Conservation (phyloP, 1,140 invertebrate genomes). For the Lordiphosa clarofinis region DNA sequence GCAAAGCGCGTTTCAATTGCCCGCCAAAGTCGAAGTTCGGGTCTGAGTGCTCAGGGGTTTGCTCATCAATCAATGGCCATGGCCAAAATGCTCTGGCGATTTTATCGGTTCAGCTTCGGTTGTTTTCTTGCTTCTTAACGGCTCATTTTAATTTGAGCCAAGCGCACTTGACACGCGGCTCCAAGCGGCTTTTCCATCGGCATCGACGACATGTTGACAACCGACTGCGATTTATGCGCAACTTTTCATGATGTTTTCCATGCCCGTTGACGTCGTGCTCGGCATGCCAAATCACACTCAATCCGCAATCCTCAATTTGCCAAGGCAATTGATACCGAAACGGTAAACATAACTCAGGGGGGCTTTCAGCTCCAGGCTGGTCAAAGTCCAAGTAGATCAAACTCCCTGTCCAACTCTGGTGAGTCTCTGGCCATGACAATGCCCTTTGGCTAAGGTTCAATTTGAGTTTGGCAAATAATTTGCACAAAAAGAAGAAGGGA, state of each 20-base stretch:
- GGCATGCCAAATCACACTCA: conserved; percentile 22
- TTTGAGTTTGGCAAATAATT: not conserved
- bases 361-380: too few relatives aligned
- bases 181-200: conserved; percentile 1
- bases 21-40: conserved; percentile 20
- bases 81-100: conserved; percentile 9
- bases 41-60: too few relatives aligned
- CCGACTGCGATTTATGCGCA: conserved; percentile 55
- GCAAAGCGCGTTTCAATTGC: conserved; percentile 33
- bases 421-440: conserved; percentile 14
- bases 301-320: conserved; percentile 4
- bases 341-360: conserved; percentile 39
- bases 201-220: conserved; percentile 46
- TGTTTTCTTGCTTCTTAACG: conserved; percentile 65
- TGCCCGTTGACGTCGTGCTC: conserved; percentile 25
- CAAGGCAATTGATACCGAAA: conserved; percentile 47
- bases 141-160: conserved; percentile 42
- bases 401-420: too few relatives aligned
- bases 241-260: conserved; percentile 38
- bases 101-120: conserved; percentile 16
- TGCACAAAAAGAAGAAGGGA: not conserved
- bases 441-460: not conserved
- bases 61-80: conserved; percentile 28
- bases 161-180: conserved; percentile 29
- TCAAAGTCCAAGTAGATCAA: conserved; percentile 5